Conservation (phyloP, 2,888 invertebrate species). For the Falcaria lacertinaria region DNA sequence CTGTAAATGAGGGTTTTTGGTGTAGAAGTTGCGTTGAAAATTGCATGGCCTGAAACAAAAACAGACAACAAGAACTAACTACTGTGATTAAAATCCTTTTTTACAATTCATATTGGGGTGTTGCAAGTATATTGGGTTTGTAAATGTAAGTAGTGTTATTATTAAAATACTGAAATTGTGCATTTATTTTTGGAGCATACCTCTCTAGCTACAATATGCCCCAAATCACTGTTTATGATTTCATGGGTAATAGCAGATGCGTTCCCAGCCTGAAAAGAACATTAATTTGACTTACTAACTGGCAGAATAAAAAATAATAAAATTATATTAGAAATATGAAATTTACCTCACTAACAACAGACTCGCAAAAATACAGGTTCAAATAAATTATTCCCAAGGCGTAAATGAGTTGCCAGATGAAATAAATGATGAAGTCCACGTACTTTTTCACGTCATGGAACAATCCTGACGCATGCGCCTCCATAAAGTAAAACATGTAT, state of each 20-base stretch:
- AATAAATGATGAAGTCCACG: conserved; percentile 42
- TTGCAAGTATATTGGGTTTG: no score
- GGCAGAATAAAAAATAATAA: not conserved
- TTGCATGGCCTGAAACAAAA: conserved; percentile 5
- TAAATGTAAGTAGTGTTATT: no score
- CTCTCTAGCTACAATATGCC: conserved; percentile 39
- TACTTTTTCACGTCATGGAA: conserved; percentile 46
- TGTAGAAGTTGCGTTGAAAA: conserved; percentile 10
- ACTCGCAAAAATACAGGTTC: conserved; percentile 40
- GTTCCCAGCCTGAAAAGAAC: conserved; percentile 48
- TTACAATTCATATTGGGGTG: no score
- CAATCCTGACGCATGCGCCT: conserved; percentile 54
- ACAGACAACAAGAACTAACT: no score
- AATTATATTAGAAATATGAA: not conserved
- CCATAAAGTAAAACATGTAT: conserved; percentile 62
- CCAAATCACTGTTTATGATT: conserved; percentile 47
- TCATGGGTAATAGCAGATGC: conserved; percentile 43
- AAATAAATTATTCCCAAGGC: conserved; percentile 33
- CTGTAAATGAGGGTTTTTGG: conserved; percentile 9
- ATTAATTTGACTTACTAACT: no score
- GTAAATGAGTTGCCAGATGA: conserved; percentile 48
- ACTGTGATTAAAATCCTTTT: no score
- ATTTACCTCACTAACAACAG: conserved; percentile 39
- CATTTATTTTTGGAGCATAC: no score
- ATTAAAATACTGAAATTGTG: no score